Evolutionary conservation across 2,888 invertebrate species (phyloP), one percentile per base, ranked within the genome.

Genomic region (Formica aserva): DNA sequence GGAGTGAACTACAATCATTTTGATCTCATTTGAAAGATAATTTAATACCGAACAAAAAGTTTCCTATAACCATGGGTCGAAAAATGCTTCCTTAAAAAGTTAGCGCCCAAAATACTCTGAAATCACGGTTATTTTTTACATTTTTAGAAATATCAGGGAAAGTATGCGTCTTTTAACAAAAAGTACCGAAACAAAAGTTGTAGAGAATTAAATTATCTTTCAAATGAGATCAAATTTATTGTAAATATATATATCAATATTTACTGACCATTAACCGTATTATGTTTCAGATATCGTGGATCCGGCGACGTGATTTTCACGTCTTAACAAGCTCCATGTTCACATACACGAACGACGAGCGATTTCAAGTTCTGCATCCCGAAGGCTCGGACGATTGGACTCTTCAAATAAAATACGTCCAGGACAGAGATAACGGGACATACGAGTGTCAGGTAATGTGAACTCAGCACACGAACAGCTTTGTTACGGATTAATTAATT

Each of bases 321-420:
- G 98, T 98, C 94, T 96, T 98, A 94, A 98, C 98, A 92, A 98
- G 98, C 85, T 98, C 98, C 72, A 96, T 97, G 95, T 97, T 97
- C 95, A 97, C 98, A 93, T 98, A 98, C 95, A 98, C 98, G 91
- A 98, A 98, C 95, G 98, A 98, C 95, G 98, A 98, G 94, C 96
- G 97, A 91, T 97, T 97, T 94, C 96, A 96, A 94, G 96, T 96
- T 89, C 96, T 98, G 87, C 98, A 98, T 95, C 96, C 97, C 88
- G 98, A 98, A 94, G 98, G 98, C 77, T 97, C 98, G 48, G 98
- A 98, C 95, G 98, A 98, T 95, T 98, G 98, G 98, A 98, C 98
- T 75, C 96, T 98, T 91, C 98, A 98, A 95, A 98, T 98, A 95
- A 98, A 98, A 95, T 98, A 98, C 95, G 98, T 98, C 89, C 98